Conservation (phyloP, 1,140 invertebrate species). For the Lepidurus apus region DNA sequence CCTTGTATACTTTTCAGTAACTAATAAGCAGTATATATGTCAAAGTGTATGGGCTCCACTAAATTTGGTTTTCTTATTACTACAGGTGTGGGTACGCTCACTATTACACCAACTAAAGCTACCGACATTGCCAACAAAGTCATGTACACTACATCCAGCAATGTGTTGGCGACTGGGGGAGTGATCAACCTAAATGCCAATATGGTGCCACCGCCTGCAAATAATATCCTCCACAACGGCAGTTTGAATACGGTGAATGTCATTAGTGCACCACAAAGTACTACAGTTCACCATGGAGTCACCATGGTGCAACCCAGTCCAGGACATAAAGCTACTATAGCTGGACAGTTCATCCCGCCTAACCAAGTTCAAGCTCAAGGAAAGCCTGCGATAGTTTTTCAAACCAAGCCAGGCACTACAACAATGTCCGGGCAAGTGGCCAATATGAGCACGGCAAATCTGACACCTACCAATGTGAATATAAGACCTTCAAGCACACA, state of each 20-base stretch:
- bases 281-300: background rate
- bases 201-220: slow-evolving; percentile 35
- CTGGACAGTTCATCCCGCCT: background rate
- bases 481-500: background rate
- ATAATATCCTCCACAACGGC: background rate
- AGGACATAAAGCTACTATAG: background rate
- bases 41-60: no score
- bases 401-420: background rate
- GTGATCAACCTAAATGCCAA: slow-evolving; percentile 45
- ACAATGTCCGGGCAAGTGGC: background rate
- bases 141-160: slow-evolving; percentile 46
- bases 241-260: background rate
- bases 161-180: slow-evolving; percentile 45
- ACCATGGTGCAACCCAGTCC: background rate
- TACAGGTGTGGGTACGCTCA: slow-evolving; percentile 1
- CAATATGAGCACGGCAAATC: background rate
- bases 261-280: background rate
- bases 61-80: background rate
- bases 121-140: slow-evolving; percentile 45
- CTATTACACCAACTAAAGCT: slow-evolving; percentile 41
- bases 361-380: background rate
- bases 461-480: background rate
- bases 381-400: background rate
- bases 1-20: no score
- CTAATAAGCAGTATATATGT: no score